Evolutionary conservation across 1,140 invertebrate genomes (phyloP), one percentile per base, ranked within the genome.

Genomic region (Drosophila arizonae): DNA sequence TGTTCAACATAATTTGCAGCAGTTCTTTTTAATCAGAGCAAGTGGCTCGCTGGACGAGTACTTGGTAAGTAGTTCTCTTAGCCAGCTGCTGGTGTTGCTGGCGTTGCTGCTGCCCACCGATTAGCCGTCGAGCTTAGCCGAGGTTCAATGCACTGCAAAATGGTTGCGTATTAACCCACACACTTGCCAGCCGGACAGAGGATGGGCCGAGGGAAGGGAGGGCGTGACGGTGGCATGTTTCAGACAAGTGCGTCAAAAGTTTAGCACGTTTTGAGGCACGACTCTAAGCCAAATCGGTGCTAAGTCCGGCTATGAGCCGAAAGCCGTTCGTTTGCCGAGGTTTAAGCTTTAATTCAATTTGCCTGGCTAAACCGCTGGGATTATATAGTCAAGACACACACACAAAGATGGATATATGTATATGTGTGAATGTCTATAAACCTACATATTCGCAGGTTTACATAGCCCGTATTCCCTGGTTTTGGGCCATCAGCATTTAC

Each of bases 331-430:
- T 61, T 70, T 45, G 74, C 56, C 63, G 71, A 76, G 81, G 78
- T 85, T 85, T 86, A 50, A 66, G 76, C 72, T 86, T 69, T 86
- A 86, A 86, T 86, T 86, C 82, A 86, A 86, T 86, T 86, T 86
- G 81, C 82, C 68, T 73, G 75, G 65, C 56, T 81, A 85, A 86
- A 85, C 77, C 81, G 76, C 65, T 56, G 68, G 71, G 82, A 86
- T 86, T 87, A 86, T 87, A 69, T 74, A 71, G 69, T 52, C 58
- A 67, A 58, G 54, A 52, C 52, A 45, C 30, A 41, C 57, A 45
- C 43, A 64, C 48, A 26, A 10, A 21, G 24, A n/a, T 41, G 4
- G 21, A 46, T 13, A 17, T 26, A 4, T 41, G 11, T 28, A n/a
- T 39, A 3, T 4, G 11, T 39, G 36, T 39, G 11, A 13, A 4